Conservation (phyloP, 35 echinoderm and acorn worm genomes). For the Apostichopus japonicus region DNA sequence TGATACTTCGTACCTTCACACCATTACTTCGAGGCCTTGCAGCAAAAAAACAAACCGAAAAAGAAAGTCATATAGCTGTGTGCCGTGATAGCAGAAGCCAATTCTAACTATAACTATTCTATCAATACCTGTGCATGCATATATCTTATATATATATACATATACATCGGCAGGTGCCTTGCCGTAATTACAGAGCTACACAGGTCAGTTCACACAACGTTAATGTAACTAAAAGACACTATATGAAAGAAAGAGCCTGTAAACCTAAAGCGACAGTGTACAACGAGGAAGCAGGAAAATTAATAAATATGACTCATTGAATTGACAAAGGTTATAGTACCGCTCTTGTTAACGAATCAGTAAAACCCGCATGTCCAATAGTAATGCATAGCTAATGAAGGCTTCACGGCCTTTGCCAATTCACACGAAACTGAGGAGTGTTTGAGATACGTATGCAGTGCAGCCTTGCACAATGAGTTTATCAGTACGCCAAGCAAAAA, state of each 20-base stretch:
- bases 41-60: not conserved
- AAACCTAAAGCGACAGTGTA: constrained; percentile 25
- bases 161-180: not conserved
- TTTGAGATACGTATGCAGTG: not conserved
- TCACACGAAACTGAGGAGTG: constrained; percentile 25
- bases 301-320: constrained; percentile 48
- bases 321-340: not conserved
- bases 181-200: not conserved
- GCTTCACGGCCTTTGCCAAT: constrained; percentile 38
- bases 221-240: constrained; percentile 44
- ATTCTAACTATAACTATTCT: not conserved
- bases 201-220: constrained; percentile 37
- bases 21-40: constrained; percentile 3
- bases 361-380: constrained; percentile 52
- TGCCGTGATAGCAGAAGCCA: not conserved
- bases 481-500: not conserved
- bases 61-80: not conserved
- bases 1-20: constrained; percentile 13
- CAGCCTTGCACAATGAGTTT: not conserved
- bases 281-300: constrained; percentile 51
- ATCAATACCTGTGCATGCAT: not conserved
- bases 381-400: constrained; percentile 55
- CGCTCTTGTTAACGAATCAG: constrained; percentile 17
- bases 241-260: not conserved
- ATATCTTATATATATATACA: constrained; percentile 33